Conservation (phyloP, 2,797 vertebrate species). For the Acridotheres tristis region DNA sequence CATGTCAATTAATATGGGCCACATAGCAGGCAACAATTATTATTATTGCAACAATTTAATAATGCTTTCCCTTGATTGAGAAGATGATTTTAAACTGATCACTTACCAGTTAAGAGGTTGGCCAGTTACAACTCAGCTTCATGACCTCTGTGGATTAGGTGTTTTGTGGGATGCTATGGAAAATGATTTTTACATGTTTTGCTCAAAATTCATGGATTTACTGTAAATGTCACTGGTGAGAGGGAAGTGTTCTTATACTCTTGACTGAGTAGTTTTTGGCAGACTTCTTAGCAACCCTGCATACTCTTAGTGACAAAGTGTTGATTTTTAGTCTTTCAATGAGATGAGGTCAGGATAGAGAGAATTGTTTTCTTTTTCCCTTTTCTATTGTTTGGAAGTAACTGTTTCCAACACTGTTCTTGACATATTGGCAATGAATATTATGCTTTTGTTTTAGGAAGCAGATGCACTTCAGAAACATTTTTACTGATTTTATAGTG, state of each 20-base stretch:
- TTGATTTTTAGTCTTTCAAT: background rate
- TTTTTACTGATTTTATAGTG: background rate
- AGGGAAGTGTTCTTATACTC: background rate
- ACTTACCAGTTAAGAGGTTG: background rate
- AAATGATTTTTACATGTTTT: background rate
- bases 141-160: background rate
- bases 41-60: background rate
- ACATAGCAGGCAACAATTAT: background rate
- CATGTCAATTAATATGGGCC: background rate
- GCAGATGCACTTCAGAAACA: background rate
- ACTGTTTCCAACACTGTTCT: background rate
- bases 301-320: background rate
- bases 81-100: background rate
- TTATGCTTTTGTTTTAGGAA: background rate
- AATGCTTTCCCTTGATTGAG: background rate
- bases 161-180: background rate
- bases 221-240: background rate
- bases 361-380: background rate
- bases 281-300: slow-evolving; percentile 7
- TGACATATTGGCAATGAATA: background rate
- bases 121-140: background rate
- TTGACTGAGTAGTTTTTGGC: background rate
- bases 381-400: slow-evolving; percentile 20
- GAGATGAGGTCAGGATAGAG: background rate
- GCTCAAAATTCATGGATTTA: background rate